phyloP scores from a whole-genome alignment of 2,888 invertebrate species.

The Polyploca ridens region DNA sequence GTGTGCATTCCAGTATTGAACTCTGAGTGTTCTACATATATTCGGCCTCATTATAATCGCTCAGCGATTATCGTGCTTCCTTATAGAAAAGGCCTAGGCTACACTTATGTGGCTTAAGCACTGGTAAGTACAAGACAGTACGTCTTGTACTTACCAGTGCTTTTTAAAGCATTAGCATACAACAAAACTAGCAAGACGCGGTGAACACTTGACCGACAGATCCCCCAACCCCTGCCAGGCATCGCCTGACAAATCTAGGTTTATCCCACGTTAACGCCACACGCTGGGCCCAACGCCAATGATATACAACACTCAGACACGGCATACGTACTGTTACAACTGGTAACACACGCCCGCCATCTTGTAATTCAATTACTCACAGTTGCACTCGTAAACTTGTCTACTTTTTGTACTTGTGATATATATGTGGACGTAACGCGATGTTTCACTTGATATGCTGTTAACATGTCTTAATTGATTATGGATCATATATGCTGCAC shows the following conservation, averaged over 20 bases:
- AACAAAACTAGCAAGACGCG: neutral
- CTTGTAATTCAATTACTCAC: constrained; percentile 37
- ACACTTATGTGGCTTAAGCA: no score
- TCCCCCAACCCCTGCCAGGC: neutral
- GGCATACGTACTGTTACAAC: constrained; percentile 26
- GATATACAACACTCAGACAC: constrained; percentile 40
- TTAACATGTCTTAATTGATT: neutral
- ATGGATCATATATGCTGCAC: no score
- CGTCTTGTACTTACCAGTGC: no score
- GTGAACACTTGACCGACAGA: neutral
- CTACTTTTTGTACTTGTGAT: neutral
- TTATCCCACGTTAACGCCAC: constrained; percentile 28
- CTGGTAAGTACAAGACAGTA: no score
- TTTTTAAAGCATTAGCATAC: no score
- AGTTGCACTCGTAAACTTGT: constrained; percentile 19
- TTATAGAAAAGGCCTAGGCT: no score
- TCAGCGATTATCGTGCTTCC: no score
- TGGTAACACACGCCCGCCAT: constrained; percentile 21
- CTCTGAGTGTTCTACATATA: no score
- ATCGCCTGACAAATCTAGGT: constrained; percentile 46
- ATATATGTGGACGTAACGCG: constrained; percentile 15
- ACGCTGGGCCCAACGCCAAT: constrained; percentile 27
- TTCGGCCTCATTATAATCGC: no score
- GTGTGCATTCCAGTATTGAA: no score
- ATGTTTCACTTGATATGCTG: constrained; percentile 7